Conservation (phyloP, 35 echinoderm and acorn worm genomes). For the Heliocidaris tuberculata region DNA sequence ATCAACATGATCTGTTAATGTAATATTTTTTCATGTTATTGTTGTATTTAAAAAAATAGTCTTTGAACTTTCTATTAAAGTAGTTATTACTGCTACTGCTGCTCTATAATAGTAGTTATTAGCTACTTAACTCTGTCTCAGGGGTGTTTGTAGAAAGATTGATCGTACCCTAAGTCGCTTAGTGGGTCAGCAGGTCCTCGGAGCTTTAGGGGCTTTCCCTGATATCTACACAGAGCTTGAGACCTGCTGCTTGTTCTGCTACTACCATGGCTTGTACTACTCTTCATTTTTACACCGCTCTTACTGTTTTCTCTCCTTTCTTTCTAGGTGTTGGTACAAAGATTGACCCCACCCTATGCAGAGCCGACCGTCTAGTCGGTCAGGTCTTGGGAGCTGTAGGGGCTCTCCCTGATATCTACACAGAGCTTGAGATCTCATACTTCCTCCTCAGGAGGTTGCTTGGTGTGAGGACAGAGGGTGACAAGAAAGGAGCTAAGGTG, state of each 20-base stretch:
- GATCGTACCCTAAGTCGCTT: slow-evolving; percentile 95
- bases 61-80: too few relatives aligned
- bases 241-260: slow-evolving; percentile 77
- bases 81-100: too few relatives aligned
- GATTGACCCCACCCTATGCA: slow-evolving; percentile 95
- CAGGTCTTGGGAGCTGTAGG: slow-evolving; percentile 94
- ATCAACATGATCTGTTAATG: too few relatives aligned
- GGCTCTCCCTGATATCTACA: slow-evolving; percentile 97
- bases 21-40: too few relatives aligned
- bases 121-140: too few relatives aligned
- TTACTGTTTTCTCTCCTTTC: background rate
- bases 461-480: slow-evolving; percentile 93
- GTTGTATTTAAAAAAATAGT: too few relatives aligned
- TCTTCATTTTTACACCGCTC: too few relatives aligned
- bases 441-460: slow-evolving; percentile 87
- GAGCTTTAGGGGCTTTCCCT: slow-evolving; percentile 89
- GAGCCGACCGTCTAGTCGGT: slow-evolving; percentile 94
- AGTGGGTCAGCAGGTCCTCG: slow-evolving; percentile 93
- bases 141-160: slow-evolving; percentile 97
- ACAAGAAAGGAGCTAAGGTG: slow-evolving; percentile 99
- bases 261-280: too few relatives aligned
- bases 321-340: slow-evolving; percentile 96
- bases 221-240: slow-evolving; percentile 99
- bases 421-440: slow-evolving; percentile 98
- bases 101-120: too few relatives aligned